Base-by-base conservation (phyloP, 2,888 invertebrate genomes). In the Meta bourneti region DNA sequence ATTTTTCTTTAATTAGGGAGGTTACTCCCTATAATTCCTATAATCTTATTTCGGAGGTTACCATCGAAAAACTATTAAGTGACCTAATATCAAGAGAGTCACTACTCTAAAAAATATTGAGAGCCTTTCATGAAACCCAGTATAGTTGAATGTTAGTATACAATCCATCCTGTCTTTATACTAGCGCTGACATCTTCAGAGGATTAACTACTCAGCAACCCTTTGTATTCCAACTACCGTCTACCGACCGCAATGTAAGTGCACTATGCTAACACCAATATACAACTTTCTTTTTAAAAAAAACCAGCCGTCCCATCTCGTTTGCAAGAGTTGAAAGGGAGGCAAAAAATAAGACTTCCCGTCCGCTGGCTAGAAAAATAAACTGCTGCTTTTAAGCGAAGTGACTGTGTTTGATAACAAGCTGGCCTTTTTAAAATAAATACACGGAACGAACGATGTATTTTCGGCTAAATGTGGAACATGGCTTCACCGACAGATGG, bases 401-500 rank as follows among this genome's bases (percentile, higher is more conserved):
- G 87, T 83, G 87, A 87, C 87, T 78, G 87, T 91, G 91, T 91
- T 91, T 91, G 91, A 91, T 91, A 91, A 91, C 91, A 91, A 87
- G 91, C 71, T 69, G 72, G 91, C 70, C 90, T 87, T 91, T 90
- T 90, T 91, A 91, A 91, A 91, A 91, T 88, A 91, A 91, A 91
- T 91, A 91, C 20, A 61, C 83, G 70, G 49, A 84, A 81, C 71
- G 61, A 90, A 90, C 79, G 89, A 78, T 78, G 87, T 83, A 87
- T 91, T 78, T 86, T 75, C 51, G 82, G 48, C 91, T 61, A 81
- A 90, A 90, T 90, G 69, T 90, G 83, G 89, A 84, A 72, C 91
- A 78, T 48, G 49, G 78, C 78, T 91, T 91, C 82, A 71, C 48
- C 91, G 83, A 91, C 87, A 91, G 91, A 91, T 91, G 87, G 91